phyloP scores from a whole-genome alignment of 2,888 invertebrate genomes.

The Linyphia triangularis region DNA sequence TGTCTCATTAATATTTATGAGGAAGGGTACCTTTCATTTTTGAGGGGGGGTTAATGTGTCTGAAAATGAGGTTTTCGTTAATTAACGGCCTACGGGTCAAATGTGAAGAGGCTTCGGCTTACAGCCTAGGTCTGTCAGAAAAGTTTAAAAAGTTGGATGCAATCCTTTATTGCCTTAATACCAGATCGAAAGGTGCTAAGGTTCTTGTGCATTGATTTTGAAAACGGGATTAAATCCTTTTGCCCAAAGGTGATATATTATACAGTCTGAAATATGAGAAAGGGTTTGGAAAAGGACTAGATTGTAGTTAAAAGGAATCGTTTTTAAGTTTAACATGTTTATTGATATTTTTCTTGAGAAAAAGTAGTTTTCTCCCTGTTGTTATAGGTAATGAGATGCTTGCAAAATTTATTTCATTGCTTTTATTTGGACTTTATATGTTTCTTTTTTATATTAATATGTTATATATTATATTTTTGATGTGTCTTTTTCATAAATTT shows the following conservation, averaged over 20 bases:
- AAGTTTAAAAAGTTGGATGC: slow-evolving; percentile 38
- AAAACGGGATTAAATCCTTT: slow-evolving; percentile 14
- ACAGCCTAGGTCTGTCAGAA: slow-evolving; percentile 30
- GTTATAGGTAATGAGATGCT: too few species aligned
- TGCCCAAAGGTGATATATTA: neutral
- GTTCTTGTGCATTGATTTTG: slow-evolving; percentile 17
- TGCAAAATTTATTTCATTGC: too few species aligned
- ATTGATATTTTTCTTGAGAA: too few species aligned
- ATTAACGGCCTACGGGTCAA: slow-evolving; percentile 64
- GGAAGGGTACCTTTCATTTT: slow-evolving; percentile 61
- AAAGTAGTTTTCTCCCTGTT: too few species aligned
- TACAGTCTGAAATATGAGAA: neutral
- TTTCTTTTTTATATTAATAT: too few species aligned
- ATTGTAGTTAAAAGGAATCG: neutral
- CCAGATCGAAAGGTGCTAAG: neutral
- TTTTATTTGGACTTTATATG: too few species aligned
- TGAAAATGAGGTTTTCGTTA: slow-evolving; percentile 70
- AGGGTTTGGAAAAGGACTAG: neutral
- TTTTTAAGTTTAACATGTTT: neutral
- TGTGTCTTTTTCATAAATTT: too few species aligned
- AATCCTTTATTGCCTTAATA: slow-evolving; percentile 7
- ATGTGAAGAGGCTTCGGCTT: slow-evolving; percentile 37
- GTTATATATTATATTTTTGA: too few species aligned
- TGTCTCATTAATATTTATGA: slow-evolving; percentile 71
- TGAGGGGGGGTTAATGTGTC: slow-evolving; percentile 51